Conservation (phyloP, 2,888 invertebrate genomes). For the Fissipunctia ypsillon region DNA sequence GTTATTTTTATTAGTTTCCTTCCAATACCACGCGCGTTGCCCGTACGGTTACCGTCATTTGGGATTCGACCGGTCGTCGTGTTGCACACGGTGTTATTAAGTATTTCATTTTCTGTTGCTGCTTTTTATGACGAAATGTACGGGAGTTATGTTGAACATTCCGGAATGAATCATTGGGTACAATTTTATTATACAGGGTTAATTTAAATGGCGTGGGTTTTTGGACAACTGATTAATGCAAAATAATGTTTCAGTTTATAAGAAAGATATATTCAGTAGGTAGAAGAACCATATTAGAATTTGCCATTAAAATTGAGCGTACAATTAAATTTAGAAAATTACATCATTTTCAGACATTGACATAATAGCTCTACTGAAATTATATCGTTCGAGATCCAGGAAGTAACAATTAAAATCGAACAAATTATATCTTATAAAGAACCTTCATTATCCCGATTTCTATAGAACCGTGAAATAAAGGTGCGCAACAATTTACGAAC, state of each 20-base stretch:
- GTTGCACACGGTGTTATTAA: slow-evolving; percentile 57
- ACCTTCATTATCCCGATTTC: background rate
- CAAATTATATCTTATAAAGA: background rate
- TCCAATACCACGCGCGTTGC: slow-evolving; percentile 56
- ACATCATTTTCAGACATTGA: background rate
- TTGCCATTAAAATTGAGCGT: background rate
- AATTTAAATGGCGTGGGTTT: background rate
- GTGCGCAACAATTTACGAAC: slow-evolving; percentile 52
- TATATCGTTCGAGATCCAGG: background rate
- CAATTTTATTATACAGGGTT: background rate
- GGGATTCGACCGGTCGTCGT: slow-evolving; percentile 59
- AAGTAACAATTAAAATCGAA: background rate
- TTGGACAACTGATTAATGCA: background rate
- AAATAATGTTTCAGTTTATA: background rate
- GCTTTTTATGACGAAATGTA: slow-evolving; percentile 37
- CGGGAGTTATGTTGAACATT: slow-evolving; percentile 5
- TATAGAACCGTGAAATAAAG: slow-evolving; percentile 11
- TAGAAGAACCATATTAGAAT: background rate
- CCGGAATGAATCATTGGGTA: slow-evolving; percentile 5
- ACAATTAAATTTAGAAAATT: background rate
- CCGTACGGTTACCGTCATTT: slow-evolving; percentile 54
- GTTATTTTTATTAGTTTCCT: slow-evolving; percentile 77
- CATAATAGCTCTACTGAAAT: background rate
- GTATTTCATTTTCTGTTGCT: slow-evolving; percentile 54
- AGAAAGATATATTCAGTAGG: background rate